These are phyloP conservation scores for Microplitis mediator DNA, from an alignment of 1,140 invertebrate genomes.

Conservation along the genomic window DNA sequence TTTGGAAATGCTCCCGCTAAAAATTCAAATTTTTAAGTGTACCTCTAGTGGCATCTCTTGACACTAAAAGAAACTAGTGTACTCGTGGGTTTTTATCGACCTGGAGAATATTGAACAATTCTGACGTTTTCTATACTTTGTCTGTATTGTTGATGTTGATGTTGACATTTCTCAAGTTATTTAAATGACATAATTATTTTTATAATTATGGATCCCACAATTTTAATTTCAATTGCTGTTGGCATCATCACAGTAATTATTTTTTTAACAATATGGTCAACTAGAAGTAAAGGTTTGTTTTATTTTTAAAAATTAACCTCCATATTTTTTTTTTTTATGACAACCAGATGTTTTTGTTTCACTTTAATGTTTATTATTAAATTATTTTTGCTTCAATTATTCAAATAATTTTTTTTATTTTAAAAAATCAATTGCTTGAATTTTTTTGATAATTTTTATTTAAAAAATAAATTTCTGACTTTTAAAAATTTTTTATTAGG, in stretches of 20 bases:
- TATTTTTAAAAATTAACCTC: not conserved
- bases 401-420: not conserved
- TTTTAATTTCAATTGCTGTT: conserved; percentile 58
- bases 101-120: not conserved
- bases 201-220: conserved; percentile 59
- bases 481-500: conserved; percentile 7
- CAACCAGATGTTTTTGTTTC: not conserved
- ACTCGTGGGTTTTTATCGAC: not conserved
- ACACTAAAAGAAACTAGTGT: no score
- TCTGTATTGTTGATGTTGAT: no score
- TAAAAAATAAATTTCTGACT: not conserved
- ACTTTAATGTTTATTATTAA: not conserved
- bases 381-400: not conserved
- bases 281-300: conserved; percentile 41
- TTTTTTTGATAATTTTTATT: not conserved
- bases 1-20: no score
- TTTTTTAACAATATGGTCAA: conserved; percentile 51
- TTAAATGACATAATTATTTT: not conserved
- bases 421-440: not conserved
- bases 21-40: no score
- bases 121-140: no score
- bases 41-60: no score
- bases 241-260: conserved; percentile 59
- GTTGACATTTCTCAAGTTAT: not conserved
- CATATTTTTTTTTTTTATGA: not conserved